Conservation (phyloP, 1,140 invertebrate genomes). For the Caenorhabditis latens region DNA sequence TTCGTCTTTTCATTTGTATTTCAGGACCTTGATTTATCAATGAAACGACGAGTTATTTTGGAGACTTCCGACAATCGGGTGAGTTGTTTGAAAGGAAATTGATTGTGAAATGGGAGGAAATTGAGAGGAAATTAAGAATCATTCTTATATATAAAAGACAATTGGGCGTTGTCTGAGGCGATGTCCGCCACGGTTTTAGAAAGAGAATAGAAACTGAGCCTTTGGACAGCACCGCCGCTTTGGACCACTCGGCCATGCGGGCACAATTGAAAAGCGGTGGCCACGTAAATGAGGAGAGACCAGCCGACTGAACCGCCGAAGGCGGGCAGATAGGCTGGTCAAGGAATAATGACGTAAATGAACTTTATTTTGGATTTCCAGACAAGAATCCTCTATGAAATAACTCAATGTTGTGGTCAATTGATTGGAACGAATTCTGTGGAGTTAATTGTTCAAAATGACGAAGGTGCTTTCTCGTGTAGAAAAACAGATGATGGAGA, state of each 20-base stretch:
- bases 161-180: too few species aligned
- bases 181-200: too few species aligned
- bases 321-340: too few species aligned
- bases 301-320: too few species aligned
- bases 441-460: slow-evolving; percentile 68
- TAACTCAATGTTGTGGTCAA: slow-evolving; percentile 71
- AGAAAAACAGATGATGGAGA: slow-evolving; percentile 61
- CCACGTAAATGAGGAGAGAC: too few species aligned
- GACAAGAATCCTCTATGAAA: slow-evolving; percentile 70
- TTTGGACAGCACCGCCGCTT: too few species aligned
- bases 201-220: too few species aligned
- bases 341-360: not conserved
- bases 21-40: not conserved
- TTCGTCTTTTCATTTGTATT: not conserved
- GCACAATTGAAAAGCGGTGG: too few species aligned
- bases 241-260: too few species aligned
- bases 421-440: slow-evolving; percentile 69
- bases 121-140: slow-evolving; percentile 1
- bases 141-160: too few species aligned
- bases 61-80: slow-evolving; percentile 42
- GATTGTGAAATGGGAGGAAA: not conserved
- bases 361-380: slow-evolving; percentile 34
- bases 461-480: slow-evolving; percentile 63
- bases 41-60: slow-evolving; percentile 24
- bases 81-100: slow-evolving; percentile 9